Evolutionary conservation across 1,140 invertebrate genomes (phyloP), one percentile per base, ranked within the genome.

Genomic region (Drepana arcuata): DNA sequence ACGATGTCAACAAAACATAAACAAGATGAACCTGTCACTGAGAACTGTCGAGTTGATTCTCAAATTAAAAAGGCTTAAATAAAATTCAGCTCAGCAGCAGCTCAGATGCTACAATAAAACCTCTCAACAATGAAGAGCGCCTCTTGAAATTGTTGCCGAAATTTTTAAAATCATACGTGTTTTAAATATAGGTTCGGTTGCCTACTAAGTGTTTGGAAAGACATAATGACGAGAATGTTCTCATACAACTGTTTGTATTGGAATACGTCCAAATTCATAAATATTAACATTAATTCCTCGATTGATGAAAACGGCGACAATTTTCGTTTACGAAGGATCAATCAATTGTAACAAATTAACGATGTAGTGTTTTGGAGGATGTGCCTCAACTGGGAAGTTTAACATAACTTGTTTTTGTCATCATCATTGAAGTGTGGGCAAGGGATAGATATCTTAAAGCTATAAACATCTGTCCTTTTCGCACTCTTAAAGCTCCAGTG

Each of bases 211-310:
- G 48, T 50, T 62, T 54, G 42, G 67, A 74, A 67, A 71, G 57
- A 68, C 60, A 70, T 62, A 73, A 72, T 78, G 68, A 69, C 60
- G 61, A 68, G 72, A 73, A 78, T 52, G 46, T 48, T 44, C 41
- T 52, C 10, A 33, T 55, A 68, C 61, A 62, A 72, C 53, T 66
- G 60, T 69, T 64, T 60, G 45, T 35, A 54, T 80, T 80, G 75
- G 75, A 77, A 40, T 51, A 56, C 68, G 49, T 80, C 72, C 75
- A 80, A 73, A 70, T 54, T 57, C 36, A 56, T 39, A 57, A 46
- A 50, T 53, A 41, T 58, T 69, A n/a, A n/a, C 67, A 71, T 59
- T 69, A 65, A 63, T 67, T 67, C 52, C 53, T 56, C 60, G 61
- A 75, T 75, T 75, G 69, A 78, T 69, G 59, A 68, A 68, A 71